Base-by-base conservation (phyloP, 1,140 invertebrate species). In the Stegodyphus mimosarum region DNA sequence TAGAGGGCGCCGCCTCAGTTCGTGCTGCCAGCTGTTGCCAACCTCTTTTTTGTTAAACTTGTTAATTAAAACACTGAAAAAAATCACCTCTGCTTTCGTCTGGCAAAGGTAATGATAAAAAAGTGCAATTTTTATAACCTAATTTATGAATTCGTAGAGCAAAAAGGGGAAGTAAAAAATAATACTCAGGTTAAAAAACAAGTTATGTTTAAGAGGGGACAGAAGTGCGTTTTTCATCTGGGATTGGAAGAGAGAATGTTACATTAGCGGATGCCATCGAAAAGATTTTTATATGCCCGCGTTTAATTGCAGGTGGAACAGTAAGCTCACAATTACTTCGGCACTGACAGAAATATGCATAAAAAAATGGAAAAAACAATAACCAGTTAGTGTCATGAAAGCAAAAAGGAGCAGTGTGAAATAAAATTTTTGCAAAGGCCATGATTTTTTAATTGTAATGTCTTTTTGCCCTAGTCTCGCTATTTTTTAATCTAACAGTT, bases 71-170 rank as follows among this genome's bases (percentile, higher is more conserved):
- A 83, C 80, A 74, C 80, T 74, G 80, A 70, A 83, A 74, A 83
- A 81, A 33, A 66, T 50, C 66, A 60, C 17, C 80, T 10, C 52
- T 64, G 69, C 67, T 81, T 67, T 67, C 66, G 51, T 53, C 52
- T 69, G 69, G 66, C 48, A 49, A 83, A 74, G 80, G 80, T 74
- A 83, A 71, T 81, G 80, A 18, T 33, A 70, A 83, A 83, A 80
- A 83, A 83, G 55, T 83, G 80, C 80, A 83, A 83, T 83, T 83
- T 83, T 83, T 83, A 83, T 83, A 83, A 83, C 80, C 80, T 83
- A 83, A 83, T 83, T 83, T 83, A 83, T 83, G 80, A 83, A 83
- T 74, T 74, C 80, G 53, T 83, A 71, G 49, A n/a, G 60, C 69
- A 74, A 64, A 74, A 72, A 66, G 51, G 15, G 52, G 52, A 72